These are phyloP conservation scores for Spea bombifrons DNA, from an alignment of 2,113 vertebrate genomes.

Conservation along the genomic window DNA sequence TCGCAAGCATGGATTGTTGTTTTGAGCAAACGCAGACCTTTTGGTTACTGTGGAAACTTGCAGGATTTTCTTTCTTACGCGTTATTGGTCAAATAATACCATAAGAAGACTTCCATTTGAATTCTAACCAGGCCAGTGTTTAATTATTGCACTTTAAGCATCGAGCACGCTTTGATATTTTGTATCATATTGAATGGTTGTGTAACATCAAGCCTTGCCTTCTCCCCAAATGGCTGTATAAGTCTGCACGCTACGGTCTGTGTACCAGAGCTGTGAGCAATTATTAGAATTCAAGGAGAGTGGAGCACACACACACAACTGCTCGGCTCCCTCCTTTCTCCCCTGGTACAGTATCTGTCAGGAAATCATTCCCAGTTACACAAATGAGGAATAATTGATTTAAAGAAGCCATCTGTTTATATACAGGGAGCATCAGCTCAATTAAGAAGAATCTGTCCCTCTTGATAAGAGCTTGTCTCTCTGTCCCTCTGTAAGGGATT, in stretches of 20 bases:
- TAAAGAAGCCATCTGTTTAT: conserved; percentile 74
- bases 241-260: background rate
- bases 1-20: too few relatives aligned
- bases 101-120: too few relatives aligned
- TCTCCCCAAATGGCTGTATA: background rate
- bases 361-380: conserved; percentile 64
- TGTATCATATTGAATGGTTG: too few relatives aligned
- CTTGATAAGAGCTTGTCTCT: conserved; percentile 60
- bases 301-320: background rate
- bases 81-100: too few relatives aligned
- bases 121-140: too few relatives aligned
- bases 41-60: too few relatives aligned
- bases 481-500: conserved; percentile 51
- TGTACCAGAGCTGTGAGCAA: background rate
- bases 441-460: conserved; percentile 67
- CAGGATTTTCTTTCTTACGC: too few relatives aligned
- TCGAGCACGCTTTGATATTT: too few relatives aligned
- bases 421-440: conserved; percentile 63
- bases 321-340: conserved; percentile 44
- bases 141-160: too few relatives aligned
- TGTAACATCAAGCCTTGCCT: background rate
- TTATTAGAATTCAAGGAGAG: background rate
- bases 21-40: too few relatives aligned
- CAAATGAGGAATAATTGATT: conserved; percentile 79
- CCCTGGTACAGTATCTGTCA: conserved; percentile 60